Conservation (phyloP, 1,140 invertebrate genomes). For the Adelges cooleyi region DNA sequence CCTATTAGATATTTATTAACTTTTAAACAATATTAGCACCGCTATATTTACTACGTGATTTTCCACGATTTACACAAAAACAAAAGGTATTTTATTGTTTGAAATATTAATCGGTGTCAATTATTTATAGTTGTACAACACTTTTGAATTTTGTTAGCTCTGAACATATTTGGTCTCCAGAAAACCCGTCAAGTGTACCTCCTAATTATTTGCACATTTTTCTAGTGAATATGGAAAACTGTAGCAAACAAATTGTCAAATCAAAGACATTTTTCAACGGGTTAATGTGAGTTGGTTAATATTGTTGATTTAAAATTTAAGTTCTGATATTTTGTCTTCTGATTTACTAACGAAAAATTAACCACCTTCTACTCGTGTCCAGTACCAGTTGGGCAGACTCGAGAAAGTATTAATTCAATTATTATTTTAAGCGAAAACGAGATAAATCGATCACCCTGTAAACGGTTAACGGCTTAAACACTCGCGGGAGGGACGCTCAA, state of each 20-base stretch:
- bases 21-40: not conserved
- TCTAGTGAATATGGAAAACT: not conserved
- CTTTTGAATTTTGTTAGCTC: not conserved
- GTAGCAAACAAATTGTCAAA: not conserved
- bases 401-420: not conserved
- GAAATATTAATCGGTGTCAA: not conserved
- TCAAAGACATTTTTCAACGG: not conserved
- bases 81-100: no score
- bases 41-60: not conserved
- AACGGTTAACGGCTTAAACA: no score
- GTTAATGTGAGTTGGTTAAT: not conserved
- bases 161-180: not conserved
- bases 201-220: not conserved
- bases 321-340: not conserved
- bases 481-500: no score
- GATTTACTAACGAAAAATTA: not conserved
- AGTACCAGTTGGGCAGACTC: not conserved
- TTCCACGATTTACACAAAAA: not conserved
- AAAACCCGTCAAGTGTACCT: not conserved
- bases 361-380: not conserved
- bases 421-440: no score
- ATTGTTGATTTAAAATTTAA: not conserved
- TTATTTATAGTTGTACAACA: not conserved
- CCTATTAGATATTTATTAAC: not conserved
- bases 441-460: no score